Conservation (phyloP, 2,797 vertebrate genomes). For the Protonibea diacanthus region DNA sequence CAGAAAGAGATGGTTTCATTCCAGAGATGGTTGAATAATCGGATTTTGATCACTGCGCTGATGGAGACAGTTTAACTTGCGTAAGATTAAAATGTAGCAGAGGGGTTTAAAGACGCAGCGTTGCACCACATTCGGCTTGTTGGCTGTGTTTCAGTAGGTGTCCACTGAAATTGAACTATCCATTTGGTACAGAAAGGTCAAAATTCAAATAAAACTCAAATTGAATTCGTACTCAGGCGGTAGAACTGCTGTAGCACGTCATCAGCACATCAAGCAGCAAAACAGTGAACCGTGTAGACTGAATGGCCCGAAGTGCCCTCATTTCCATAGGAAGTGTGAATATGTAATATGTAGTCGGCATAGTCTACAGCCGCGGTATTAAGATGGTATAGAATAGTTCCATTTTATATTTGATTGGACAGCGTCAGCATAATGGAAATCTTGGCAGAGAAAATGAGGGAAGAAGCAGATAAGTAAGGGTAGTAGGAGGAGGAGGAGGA, state of each 20-base stretch:
- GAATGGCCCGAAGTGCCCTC: neutral
- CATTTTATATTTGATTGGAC: slow-evolving; percentile 41
- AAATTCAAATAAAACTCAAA: neutral
- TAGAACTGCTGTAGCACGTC: neutral
- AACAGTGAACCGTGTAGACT: neutral
- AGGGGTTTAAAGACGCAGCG: neutral
- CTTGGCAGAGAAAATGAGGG: slow-evolving; percentile 50
- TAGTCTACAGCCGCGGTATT: neutral
- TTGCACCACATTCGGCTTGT: neutral
- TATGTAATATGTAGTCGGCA: slow-evolving; percentile 28
- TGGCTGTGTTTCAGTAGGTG: neutral
- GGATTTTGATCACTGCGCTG: neutral
- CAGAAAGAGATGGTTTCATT: slow-evolving; percentile 9
- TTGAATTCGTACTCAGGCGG: neutral
- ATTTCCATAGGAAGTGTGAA: slow-evolving; percentile 4
- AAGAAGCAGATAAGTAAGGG: slow-evolving; percentile 45
- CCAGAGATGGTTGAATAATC: slow-evolving; percentile 2
- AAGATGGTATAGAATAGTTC: slow-evolving; percentile 2
- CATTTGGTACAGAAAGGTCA: neutral
- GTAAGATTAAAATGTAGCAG: neutral
- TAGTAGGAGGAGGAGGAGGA: slow-evolving; percentile 14
- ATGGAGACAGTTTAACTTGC: neutral
- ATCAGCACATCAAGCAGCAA: neutral
- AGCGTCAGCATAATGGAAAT: slow-evolving; percentile 60
- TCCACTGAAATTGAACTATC: neutral